phyloP scores from a whole-genome alignment of 1,140 invertebrate species.

The Ridgeia piscesae region DNA sequence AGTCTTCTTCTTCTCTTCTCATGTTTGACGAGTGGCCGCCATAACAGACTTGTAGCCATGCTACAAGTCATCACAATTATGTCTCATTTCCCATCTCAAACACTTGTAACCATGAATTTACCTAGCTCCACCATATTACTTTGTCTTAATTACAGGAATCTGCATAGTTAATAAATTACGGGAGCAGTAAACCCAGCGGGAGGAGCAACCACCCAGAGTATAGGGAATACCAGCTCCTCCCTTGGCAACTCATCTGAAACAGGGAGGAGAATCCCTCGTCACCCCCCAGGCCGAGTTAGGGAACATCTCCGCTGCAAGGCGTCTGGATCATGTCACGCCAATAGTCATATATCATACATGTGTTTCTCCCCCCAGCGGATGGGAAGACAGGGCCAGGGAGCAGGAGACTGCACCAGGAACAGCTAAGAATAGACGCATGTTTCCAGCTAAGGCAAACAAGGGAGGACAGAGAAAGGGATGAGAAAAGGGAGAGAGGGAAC shows the following conservation, averaged over 20 bases:
- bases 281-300: background rate
- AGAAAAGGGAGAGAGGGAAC: background rate
- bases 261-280: background rate
- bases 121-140: background rate
- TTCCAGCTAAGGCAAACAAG: background rate
- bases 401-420: background rate
- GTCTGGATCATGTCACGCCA: background rate
- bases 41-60: no score
- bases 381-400: background rate
- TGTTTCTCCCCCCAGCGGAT: background rate
- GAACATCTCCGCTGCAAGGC: background rate
- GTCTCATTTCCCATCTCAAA: background rate
- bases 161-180: background rate
- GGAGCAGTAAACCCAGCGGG: background rate
- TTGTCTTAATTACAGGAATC: background rate
- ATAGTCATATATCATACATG: slow-evolving; percentile 4
- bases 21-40: no score
- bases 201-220: background rate
- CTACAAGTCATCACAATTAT: background rate
- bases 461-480: background rate
- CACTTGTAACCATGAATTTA: background rate
- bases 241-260: background rate
- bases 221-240: background rate
- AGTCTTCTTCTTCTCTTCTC: no score
- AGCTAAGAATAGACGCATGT: background rate